Evolutionary conservation across 2,113 vertebrate species (phyloP).

Genomic region (Hippocampus zosterae): DNA sequence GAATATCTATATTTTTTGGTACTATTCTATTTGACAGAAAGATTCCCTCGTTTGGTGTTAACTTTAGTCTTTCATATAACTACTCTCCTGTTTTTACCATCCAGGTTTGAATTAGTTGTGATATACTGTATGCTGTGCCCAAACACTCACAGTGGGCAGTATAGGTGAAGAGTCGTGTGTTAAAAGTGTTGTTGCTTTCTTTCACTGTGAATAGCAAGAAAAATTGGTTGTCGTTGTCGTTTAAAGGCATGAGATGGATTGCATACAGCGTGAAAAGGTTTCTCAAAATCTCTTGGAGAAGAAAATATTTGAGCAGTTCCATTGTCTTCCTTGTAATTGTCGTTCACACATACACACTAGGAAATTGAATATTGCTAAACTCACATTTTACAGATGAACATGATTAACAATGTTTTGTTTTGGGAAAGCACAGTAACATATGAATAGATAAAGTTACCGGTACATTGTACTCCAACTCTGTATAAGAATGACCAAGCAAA

Average conservation of each 20-base stretch:
- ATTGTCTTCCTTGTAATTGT: too few relatives aligned
- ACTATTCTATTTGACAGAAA: neutral
- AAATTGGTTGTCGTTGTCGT: neutral
- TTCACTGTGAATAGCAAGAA: neutral
- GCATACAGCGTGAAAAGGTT: neutral
- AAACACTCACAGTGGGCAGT: neutral
- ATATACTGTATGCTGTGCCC: neutral
- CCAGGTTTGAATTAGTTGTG: neutral
- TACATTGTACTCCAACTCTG: too few relatives aligned
- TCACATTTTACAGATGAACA: too few relatives aligned
- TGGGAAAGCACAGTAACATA: neutral
- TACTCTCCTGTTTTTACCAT: neutral
- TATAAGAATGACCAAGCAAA: too few relatives aligned
- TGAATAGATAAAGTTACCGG: too few relatives aligned
- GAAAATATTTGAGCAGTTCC: too few relatives aligned
- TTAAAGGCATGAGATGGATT: neutral
- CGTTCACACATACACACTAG: too few relatives aligned
- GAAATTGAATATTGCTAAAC: too few relatives aligned
- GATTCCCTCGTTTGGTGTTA: neutral
- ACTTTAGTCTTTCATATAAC: neutral
- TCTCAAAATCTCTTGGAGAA: neutral
- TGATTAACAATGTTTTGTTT: neutral
- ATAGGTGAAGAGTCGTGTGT: neutral
- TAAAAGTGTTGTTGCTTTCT: neutral
- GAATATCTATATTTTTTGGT: neutral